Evolutionary conservation across 2,797 vertebrate genomes (phyloP).

Genomic region (Characodon lateralis): DNA sequence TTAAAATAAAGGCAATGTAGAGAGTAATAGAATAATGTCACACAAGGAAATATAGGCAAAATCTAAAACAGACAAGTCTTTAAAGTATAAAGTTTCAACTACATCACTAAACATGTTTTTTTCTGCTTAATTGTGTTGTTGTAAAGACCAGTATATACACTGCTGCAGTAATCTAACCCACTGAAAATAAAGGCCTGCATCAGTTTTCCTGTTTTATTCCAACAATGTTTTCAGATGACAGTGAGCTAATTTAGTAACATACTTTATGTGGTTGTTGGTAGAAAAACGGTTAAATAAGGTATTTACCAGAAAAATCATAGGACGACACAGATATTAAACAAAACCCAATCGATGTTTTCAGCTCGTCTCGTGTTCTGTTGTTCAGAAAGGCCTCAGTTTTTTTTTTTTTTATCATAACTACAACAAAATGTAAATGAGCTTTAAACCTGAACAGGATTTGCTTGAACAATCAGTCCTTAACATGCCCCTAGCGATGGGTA

Average conservation of each 20-base stretch:
- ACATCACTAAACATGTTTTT: no score
- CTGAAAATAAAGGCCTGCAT: not conserved
- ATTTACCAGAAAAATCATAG: not conserved
- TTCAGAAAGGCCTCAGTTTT: not conserved
- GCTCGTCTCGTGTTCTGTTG: not conserved
- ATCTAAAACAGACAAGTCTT: no score
- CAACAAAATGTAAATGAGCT: conserved; percentile 4
- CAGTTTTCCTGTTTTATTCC: not conserved
- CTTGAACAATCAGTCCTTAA: not conserved
- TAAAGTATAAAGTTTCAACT: no score
- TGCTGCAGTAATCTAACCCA: not conserved
- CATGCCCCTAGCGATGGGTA: not conserved
- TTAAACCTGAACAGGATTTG: not conserved
- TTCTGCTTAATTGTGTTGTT: no score
- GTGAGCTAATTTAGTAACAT: no score
- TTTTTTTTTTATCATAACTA: not conserved
- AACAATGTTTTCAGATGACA: not conserved
- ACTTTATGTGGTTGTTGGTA: not conserved
- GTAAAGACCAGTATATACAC: no score
- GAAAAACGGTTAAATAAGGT: not conserved
- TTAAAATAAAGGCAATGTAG: no score
- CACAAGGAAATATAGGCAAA: no score
- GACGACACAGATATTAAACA: not conserved
- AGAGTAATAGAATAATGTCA: no score
- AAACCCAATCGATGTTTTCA: no score